Evolutionary conservation across 2,888 invertebrate species (phyloP).

Genomic region (Sericinus montela): DNA sequence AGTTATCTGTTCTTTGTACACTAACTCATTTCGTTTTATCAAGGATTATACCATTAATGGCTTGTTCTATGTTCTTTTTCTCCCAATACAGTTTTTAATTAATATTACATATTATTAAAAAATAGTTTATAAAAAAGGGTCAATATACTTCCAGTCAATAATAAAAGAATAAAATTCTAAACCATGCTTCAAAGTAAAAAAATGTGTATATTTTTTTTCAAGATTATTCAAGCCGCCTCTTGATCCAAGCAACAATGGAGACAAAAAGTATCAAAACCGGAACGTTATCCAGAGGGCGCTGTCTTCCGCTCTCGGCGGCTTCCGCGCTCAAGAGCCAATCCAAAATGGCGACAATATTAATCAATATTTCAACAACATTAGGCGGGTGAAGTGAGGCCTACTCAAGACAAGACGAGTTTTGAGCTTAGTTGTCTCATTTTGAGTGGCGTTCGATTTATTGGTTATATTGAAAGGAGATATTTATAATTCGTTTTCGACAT

Average conservation of each 20-base stretch:
- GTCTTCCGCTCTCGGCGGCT: conserved; percentile 46
- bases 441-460: conserved; percentile 4
- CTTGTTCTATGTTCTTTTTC: no score
- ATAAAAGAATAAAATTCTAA: conserved; percentile 4
- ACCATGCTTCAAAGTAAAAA: conserved; percentile 18
- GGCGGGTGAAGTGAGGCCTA: conserved; percentile 45
- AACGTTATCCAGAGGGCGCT: conserved; percentile 50
- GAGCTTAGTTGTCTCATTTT: conserved; percentile 28
- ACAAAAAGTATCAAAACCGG: conserved; percentile 56
- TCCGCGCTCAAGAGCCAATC: conserved; percentile 60
- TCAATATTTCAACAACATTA: conserved; percentile 80
- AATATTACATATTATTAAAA: no score
- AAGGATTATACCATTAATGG: no score
- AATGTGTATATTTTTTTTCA: conserved; percentile 26
- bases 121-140: no score
- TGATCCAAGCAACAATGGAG: conserved; percentile 49
- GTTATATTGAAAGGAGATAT: neutral
- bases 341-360: conserved; percentile 78
- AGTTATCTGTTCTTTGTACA: no score
- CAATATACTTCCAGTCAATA: no score
- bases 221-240: conserved; percentile 31
- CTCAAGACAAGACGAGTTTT: conserved; percentile 61
- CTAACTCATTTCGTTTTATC: no score
- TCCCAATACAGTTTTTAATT: no score
- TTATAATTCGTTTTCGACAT: neutral